Evolutionary conservation across 2,113 vertebrate genomes (phyloP).

Genomic region (Pterocles orientalis): DNA sequence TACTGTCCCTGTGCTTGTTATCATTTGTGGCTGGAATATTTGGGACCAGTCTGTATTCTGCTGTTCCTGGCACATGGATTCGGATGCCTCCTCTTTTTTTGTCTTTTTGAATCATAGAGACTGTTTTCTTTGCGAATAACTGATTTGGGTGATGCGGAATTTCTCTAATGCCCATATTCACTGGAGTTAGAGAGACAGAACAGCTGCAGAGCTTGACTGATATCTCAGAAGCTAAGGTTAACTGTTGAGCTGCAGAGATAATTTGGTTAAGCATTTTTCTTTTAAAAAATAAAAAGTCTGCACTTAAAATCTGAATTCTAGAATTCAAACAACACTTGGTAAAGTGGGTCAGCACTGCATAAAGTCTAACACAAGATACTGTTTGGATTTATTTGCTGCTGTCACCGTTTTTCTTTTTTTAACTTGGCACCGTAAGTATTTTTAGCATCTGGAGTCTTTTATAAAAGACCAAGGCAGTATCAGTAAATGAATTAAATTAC

Average conservation of each 20-base stretch:
- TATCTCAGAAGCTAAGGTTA: not conserved
- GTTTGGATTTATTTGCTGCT: slow-evolving; percentile 35
- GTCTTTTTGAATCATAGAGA: not conserved
- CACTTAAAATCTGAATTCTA: not conserved
- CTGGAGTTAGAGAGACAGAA: not conserved
- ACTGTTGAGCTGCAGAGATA: not conserved
- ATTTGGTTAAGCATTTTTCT: not conserved
- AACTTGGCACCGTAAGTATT: not conserved
- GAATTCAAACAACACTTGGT: not conserved
- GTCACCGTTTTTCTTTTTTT: slow-evolving; percentile 18
- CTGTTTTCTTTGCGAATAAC: not conserved
- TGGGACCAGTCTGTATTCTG: not conserved
- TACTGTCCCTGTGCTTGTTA: not conserved
- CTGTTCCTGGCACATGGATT: not conserved
- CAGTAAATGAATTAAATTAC: not conserved
- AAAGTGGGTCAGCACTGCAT: not conserved
- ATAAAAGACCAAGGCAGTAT: not conserved
- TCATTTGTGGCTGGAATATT: not conserved
- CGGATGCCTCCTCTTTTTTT: not conserved
- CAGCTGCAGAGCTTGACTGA: not conserved
- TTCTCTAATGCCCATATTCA: not conserved
- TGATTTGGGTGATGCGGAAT: not conserved
- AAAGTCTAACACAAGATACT: not conserved
- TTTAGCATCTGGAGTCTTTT: slow-evolving; percentile 25
- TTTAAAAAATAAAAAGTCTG: not conserved